Conservation (phyloP, 1,140 invertebrate genomes). For the Anoplophora glabripennis region DNA sequence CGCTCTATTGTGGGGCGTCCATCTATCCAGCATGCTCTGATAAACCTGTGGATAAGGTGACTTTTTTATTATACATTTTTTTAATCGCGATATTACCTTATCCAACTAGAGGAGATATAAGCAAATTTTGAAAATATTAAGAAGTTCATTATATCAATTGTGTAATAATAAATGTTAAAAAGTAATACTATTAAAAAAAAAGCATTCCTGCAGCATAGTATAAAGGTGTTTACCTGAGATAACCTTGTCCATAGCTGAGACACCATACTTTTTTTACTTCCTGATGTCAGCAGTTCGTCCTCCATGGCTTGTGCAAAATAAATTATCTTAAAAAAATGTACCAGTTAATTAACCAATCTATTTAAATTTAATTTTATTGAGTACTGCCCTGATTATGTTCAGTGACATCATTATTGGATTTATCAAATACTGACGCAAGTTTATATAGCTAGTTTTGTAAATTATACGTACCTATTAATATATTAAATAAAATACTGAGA, state of each 20-base stretch:
- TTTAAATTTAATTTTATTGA: too few species aligned
- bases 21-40: slow-evolving; percentile 57
- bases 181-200: neutral
- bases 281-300: slow-evolving; percentile 52
- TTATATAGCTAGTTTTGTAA: too few species aligned
- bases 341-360: too few species aligned
- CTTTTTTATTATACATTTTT: neutral
- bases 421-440: too few species aligned
- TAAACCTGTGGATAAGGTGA: slow-evolving; percentile 35
- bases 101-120: neutral
- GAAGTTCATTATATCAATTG: neutral
- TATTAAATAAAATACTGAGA: too few species aligned
- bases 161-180: neutral
- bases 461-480: too few species aligned
- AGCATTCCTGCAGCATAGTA: too few species aligned
- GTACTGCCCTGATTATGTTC: too few species aligned
- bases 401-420: too few species aligned
- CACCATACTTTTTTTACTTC: slow-evolving; percentile 52
- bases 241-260: slow-evolving; percentile 58
- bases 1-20: slow-evolving; percentile 60
- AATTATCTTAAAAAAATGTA: slow-evolving; percentile 2
- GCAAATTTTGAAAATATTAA: neutral
- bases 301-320: slow-evolving; percentile 51
- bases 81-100: neutral
- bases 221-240: slow-evolving; percentile 52